These are phyloP conservation scores for Periphyllus acericola DNA, from an alignment of 2,888 invertebrate species.

Conservation along the genomic window DNA sequence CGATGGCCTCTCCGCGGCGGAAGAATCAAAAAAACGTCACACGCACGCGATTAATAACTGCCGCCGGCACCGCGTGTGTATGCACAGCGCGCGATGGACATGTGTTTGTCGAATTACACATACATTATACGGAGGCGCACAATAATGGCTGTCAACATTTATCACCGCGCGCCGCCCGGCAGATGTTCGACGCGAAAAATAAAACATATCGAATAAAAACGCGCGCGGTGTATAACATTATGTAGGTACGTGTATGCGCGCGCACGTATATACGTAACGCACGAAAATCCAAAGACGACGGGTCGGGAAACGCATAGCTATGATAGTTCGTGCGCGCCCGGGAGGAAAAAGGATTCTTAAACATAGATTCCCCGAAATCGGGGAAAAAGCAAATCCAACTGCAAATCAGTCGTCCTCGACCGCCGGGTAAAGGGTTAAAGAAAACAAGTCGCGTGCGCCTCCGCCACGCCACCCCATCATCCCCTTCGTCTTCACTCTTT, in stretches of 20 bases:
- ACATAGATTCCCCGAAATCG: not conserved
- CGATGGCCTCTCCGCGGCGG: not conserved
- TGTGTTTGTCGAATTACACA: conserved; percentile 60
- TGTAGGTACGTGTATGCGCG: not conserved
- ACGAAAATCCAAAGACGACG: conserved; percentile 17
- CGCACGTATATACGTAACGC: too few species aligned
- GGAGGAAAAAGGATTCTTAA: not conserved
- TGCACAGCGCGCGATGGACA: conserved; percentile 58
- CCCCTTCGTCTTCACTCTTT: not conserved
- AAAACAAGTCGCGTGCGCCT: conserved; percentile 23
- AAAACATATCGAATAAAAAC: conserved; percentile 6
- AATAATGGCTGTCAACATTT: conserved; percentile 61
- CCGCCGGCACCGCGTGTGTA: conserved; percentile 20
- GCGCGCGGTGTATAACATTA: not conserved
- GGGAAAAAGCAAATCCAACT: not conserved
- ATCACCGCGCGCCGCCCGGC: conserved; percentile 55
- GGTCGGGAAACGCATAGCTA: too few species aligned
- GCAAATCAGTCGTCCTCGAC: not conserved
- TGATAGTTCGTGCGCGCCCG: too few species aligned
- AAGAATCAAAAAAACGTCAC: conserved; percentile 54
- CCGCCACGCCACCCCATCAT: not conserved
- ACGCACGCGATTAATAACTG: conserved; percentile 51
- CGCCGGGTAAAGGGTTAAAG: not conserved
- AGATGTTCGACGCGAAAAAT: conserved; percentile 55
- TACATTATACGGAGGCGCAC: conserved; percentile 52